Percentiles rank a stretch among this genome's conserved stretches.
Evolutionary conservation across 2,888 invertebrate genomes (phyloP).

Genomic region (Oxycera nigricornis): DNA sequence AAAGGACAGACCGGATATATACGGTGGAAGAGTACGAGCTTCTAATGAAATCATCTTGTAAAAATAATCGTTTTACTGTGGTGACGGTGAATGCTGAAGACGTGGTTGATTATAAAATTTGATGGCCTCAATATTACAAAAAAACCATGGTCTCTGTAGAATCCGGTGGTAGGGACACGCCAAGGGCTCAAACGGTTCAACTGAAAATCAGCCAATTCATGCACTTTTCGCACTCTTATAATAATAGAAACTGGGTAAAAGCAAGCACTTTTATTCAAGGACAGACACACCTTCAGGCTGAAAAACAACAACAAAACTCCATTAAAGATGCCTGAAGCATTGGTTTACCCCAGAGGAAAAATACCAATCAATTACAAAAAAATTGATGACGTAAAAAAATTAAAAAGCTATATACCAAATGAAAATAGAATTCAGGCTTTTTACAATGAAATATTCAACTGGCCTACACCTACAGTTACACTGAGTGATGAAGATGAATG

Average conservation of each 20-base stretch:
- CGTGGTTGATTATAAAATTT: neutral
- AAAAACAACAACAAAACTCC: neutral
- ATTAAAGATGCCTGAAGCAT: too few species aligned
- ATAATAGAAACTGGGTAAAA: too few species aligned
- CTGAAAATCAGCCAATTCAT: too few species aligned
- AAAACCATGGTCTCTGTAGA: neutral
- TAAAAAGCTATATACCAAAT: neutral
- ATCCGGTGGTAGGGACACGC: too few species aligned
- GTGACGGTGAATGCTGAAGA: neutral
- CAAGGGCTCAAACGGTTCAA: too few species aligned
- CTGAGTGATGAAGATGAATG: neutral
- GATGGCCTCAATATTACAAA: neutral
- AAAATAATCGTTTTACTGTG: too few species aligned
- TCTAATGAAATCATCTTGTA: neutral
- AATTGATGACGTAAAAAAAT: neutral
- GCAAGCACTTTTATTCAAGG: neutral
- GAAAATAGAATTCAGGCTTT: too few species aligned
- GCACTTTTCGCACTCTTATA: too few species aligned
- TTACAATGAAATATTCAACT: too few species aligned
- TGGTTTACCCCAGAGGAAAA: neutral
- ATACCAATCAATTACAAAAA: neutral
- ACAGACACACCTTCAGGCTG: neutral
- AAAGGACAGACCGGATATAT: neutral
- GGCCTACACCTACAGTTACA: too few species aligned
- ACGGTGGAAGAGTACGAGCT: neutral